Base-by-base conservation (phyloP, 1,140 invertebrate genomes). In the Anagrus nilaparvatae region DNA sequence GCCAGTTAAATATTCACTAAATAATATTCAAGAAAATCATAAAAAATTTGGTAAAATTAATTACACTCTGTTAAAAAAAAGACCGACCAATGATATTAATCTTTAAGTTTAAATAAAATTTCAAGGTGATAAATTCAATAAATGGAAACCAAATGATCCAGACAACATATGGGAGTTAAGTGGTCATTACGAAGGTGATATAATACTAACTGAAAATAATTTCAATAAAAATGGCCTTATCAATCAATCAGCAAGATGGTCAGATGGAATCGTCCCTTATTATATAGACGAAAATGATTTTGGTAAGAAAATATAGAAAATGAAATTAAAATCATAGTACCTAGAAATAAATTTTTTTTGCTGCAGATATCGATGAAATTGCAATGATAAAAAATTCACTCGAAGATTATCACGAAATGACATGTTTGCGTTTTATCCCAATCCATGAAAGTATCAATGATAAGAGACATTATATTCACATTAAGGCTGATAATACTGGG, bases 271-370 rank as follows among this genome's bases (percentile, higher is more conserved):
- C 32, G 71, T 83, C 4, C 72, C 80, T 17, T 79, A 77, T 48
- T 70, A 71, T 28, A 80, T 83, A 16, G 66, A 75, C 30, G 67
- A 69, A 16, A 64, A 75, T 39, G 75, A 81, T 55, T 83, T 83
- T 48, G 65, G 80, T 82, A 67, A 72, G 71, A 41, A 34, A 14
- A 32, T 41, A 27, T 34, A n/a, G 20, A 17, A 23, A 18, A 29
- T 28, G n/a, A 24, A 40, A 32, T 13, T 25, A 30, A 20, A 34
- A 19, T 13, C 24, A 17, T 36, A 12, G 7, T 37, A 23, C 28
- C 8, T 23, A 27, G 13, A 7, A 16, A 47, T 34, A 28, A 30
- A 4, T 9, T 25, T 17, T 27, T 10, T 20, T 29, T 30, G 34
- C 39, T 46, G 10, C 44, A 75, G 72, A 63, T 38, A 49, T 63